Evolutionary conservation across 2,888 invertebrate genomes (phyloP).

Genomic region (Coecobrya sp.): DNA sequence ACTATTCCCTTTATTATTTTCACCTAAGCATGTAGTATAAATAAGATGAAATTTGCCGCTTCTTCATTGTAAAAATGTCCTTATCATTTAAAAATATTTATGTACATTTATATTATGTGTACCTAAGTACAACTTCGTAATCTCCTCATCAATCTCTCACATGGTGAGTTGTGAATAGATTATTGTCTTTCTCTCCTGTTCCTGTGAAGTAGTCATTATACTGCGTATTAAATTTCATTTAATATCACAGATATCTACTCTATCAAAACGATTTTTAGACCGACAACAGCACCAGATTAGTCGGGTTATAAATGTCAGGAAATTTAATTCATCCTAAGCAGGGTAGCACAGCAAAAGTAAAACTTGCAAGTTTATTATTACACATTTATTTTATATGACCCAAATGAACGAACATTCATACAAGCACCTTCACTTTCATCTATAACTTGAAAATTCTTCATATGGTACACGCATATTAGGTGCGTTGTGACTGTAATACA

Average conservation of each 20-base stretch:
- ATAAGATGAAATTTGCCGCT: background rate
- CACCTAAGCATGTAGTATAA: background rate
- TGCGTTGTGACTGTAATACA: background rate
- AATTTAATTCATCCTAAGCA: slow-evolving; percentile 50
- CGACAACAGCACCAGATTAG: slow-evolving; percentile 63
- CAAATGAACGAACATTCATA: too few relatives aligned
- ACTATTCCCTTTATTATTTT: background rate
- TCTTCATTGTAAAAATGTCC: too few relatives aligned
- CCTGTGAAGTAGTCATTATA: slow-evolving; percentile 13
- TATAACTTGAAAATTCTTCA: slow-evolving; percentile 5
- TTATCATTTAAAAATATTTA: background rate
- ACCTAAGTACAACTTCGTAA: background rate
- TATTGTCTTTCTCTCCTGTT: background rate
- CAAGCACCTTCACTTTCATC: slow-evolving; percentile 60
- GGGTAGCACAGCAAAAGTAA: slow-evolving; percentile 28
- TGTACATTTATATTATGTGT: background rate
- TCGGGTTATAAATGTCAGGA: slow-evolving; percentile 67
- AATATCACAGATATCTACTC: slow-evolving; percentile 11
- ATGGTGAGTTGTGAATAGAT: background rate
- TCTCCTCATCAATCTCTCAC: background rate
- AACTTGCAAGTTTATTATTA: too few relatives aligned
- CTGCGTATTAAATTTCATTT: slow-evolving; percentile 38
- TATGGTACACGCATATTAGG: background rate
- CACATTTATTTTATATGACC: too few relatives aligned
- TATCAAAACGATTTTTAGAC: slow-evolving; percentile 47